Base-by-base conservation (phyloP, 2,797 vertebrate species). In the Eulemur mongoz region DNA sequence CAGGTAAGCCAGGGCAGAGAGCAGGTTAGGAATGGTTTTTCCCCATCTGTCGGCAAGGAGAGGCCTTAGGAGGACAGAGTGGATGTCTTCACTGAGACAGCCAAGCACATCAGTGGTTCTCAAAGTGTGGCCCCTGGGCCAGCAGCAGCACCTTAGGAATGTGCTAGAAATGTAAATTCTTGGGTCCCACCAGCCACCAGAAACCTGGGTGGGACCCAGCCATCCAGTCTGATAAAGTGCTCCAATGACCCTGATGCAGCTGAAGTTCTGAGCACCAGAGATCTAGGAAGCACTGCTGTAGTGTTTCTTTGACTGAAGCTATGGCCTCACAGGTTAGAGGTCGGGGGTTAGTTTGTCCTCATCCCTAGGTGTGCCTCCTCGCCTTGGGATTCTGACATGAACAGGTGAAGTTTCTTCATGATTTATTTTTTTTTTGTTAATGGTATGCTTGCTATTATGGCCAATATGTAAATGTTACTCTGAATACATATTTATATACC, bases 381-480 rank as follows among this genome's bases (percentile, higher is more conserved):
- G 93, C 93, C 92, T 85, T 20, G 15, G 69, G 82, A 89, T 95
- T 81, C 79, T 87, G 84, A 89, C 20, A 65, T 6, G 20, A 97
- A 94, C 97, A 97, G 95, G 91, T 94, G 78, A 92, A 84, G 80
- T 96, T 92, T 89, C 94, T 96, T 95, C 91, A 94, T 93, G 23
- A 70, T 73, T 80, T 78, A 93, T 61, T 84, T 25, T 70, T 20
- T 18, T 80, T 81, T 72, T 27, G 93, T 93, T 96, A 95, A 96
- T 52, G 95, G 90, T 97, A 93, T 97, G 97, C 97, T 97, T 97
- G 97, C 97, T 98, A 70, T 96, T 97, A 94, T 72, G 93, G 92
- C 95, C 95, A 95, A 96, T 97, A 97, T 96, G 98, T 98, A 97
- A 97, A 95, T 97, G 97, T 98, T 97, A 97, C 79, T 97, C 96